Conservation (phyloP, 2,888 invertebrate species). For the Spicauda simplicius region DNA sequence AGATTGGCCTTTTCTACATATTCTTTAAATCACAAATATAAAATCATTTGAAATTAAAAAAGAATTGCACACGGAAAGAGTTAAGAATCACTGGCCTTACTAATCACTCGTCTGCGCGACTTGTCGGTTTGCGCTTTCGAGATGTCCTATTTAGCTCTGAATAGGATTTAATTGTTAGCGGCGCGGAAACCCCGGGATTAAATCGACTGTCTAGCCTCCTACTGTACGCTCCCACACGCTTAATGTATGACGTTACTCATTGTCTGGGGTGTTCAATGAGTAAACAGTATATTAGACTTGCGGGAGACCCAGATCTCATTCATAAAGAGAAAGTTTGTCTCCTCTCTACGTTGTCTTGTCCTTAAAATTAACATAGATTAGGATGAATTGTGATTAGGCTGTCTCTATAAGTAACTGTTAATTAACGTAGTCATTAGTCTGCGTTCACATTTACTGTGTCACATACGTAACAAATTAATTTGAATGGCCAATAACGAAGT, state of each 20-base stretch:
- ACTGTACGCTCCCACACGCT: not conserved
- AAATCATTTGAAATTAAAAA: too few relatives aligned
- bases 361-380: not conserved
- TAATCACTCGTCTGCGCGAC: slow-evolving; percentile 7
- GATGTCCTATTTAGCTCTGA: slow-evolving; percentile 19
- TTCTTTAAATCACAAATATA: too few relatives aligned
- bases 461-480: too few relatives aligned
- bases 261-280: not conserved
- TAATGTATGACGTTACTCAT: slow-evolving; percentile 10
- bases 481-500: too few relatives aligned
- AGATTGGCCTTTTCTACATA: too few relatives aligned
- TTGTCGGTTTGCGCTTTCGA: slow-evolving; percentile 15
- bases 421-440: too few relatives aligned
- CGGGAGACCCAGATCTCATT: slow-evolving; percentile 17
- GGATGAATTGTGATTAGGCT: not conserved
- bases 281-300: slow-evolving; percentile 16
- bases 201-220: slow-evolving; percentile 4
- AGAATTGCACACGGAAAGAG: not conserved
- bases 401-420: not conserved
- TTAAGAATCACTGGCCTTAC: slow-evolving; percentile 1
- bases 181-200: slow-evolving; percentile 1
- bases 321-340: slow-evolving; percentile 17
- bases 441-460: too few relatives aligned
- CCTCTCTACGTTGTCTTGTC: not conserved
- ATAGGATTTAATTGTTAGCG: slow-evolving; percentile 16